Conservation (phyloP, 2,888 invertebrate species). For the Tridacna crocea region DNA sequence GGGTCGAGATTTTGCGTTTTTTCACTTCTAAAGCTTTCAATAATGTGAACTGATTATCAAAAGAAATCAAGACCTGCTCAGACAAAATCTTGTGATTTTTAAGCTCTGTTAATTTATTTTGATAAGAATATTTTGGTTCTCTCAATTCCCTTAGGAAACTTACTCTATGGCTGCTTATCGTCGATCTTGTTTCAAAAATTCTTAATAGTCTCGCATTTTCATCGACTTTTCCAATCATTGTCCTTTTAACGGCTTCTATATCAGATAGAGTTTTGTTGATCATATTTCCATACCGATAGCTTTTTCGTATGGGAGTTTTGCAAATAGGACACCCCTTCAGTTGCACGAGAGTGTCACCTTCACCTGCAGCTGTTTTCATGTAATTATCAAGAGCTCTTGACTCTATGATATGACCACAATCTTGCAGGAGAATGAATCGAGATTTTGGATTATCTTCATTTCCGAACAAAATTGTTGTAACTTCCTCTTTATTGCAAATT, state of each 20-base stretch:
- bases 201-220: constrained; percentile 87
- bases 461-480: constrained; percentile 25
- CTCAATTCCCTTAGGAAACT: not conserved
- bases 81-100: not conserved
- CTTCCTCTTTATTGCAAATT: constrained; percentile 85
- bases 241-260: constrained; percentile 80
- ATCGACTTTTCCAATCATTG: constrained; percentile 73
- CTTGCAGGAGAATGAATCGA: constrained; percentile 76
- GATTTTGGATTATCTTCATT: constrained; percentile 83
- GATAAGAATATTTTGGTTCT: no score
- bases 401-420: constrained; percentile 82
- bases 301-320: constrained; percentile 87
- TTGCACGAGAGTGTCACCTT: constrained; percentile 29
- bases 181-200: constrained; percentile 81
- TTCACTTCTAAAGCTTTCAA: not conserved
- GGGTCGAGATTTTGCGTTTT: not conserved
- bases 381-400: constrained; percentile 80
- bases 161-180: not conserved
- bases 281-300: constrained; percentile 87
- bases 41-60: not conserved
- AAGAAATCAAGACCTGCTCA: not conserved
- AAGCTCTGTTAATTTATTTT: not conserved
- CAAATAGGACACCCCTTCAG: constrained; percentile 86
- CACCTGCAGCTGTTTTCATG: constrained; percentile 68
- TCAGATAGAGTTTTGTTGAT: constrained; percentile 84